Percentiles rank a stretch among this genome's conserved stretches.
phyloP scores from a whole-genome alignment of 2,113 vertebrate genomes.

The Bambusicola thoracicus region DNA sequence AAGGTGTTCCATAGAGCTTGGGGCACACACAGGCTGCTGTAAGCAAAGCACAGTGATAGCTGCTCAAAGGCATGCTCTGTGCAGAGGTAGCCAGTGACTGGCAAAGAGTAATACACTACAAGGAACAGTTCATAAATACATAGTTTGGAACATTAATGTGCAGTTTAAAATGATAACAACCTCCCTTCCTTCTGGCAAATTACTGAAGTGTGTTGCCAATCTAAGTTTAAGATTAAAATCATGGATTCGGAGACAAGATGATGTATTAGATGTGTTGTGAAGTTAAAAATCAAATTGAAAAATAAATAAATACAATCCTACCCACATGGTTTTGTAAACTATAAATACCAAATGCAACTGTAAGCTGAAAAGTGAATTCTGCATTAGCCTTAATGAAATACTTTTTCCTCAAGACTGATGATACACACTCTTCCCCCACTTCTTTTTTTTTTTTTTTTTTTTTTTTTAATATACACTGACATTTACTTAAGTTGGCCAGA shows the following conservation, averaged over 20 bases:
- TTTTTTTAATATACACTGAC: neutral
- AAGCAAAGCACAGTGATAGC: neutral
- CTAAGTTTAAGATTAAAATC: neutral
- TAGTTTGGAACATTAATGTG: neutral
- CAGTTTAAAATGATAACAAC: neutral
- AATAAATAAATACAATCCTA: neutral
- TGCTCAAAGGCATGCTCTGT: neutral
- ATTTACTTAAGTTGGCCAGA: neutral
- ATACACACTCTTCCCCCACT: rapidly evolving
- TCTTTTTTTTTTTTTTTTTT: neutral
- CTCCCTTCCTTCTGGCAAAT: neutral
- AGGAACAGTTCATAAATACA: neutral
- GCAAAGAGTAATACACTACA: neutral
- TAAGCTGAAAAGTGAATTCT: neutral
- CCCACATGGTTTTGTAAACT: neutral
- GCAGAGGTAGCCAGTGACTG: neutral
- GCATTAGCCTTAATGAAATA: neutral
- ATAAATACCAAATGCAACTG: neutral
- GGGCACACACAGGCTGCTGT: neutral
- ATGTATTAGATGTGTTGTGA: neutral
- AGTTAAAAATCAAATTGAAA: neutral
- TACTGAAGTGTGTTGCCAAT: neutral
- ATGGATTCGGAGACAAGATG: neutral
- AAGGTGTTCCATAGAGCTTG: neutral
- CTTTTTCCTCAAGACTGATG: neutral